A percentile compares a stretch with the other conserved stretches of the same genome.
Conservation (phyloP, 1,140 invertebrate species). For the Drosophila mauritiana region DNA sequence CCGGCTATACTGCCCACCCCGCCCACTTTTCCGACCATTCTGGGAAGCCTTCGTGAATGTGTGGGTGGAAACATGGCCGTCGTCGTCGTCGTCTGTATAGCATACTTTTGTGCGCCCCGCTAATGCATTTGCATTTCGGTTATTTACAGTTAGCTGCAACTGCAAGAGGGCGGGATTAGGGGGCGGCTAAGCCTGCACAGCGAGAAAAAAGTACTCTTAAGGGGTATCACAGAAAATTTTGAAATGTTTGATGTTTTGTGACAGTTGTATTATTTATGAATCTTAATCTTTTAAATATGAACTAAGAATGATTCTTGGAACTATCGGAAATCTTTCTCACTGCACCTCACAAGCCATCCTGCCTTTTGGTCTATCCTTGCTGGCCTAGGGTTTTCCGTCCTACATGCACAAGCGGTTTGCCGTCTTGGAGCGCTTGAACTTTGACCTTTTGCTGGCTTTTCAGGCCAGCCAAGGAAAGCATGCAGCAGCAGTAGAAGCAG, state of each 20-base stretch:
- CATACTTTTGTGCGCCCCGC: conserved; percentile 58
- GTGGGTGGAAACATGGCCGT: conserved; percentile 3
- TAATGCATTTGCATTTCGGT: conserved; percentile 75
- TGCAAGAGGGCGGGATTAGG: background rate
- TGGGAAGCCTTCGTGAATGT: conserved; percentile 15
- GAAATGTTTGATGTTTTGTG: no score
- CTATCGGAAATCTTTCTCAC: no score
- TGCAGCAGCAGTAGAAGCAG: background rate
- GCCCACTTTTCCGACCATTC: background rate
- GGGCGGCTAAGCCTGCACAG: conserved; percentile 14
- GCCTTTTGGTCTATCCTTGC: background rate
- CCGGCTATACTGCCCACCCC: background rate
- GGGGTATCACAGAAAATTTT: no score
- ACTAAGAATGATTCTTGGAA: no score
- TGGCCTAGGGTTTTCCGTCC: conserved; percentile 1
- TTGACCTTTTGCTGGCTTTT: conserved; percentile 47
- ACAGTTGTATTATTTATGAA: no score
- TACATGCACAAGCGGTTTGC: conserved; percentile 29
- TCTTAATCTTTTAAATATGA: no score
- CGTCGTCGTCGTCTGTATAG: conserved; percentile 36
- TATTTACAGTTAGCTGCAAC: conserved; percentile 57
- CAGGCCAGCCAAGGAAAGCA: conserved; percentile 18
- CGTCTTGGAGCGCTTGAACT: conserved; percentile 52
- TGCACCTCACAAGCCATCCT: background rate
- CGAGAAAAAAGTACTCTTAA: background rate